Evolutionary conservation across 2,888 invertebrate genomes (phyloP).

Genomic region (Bedellia somnulentella): DNA sequence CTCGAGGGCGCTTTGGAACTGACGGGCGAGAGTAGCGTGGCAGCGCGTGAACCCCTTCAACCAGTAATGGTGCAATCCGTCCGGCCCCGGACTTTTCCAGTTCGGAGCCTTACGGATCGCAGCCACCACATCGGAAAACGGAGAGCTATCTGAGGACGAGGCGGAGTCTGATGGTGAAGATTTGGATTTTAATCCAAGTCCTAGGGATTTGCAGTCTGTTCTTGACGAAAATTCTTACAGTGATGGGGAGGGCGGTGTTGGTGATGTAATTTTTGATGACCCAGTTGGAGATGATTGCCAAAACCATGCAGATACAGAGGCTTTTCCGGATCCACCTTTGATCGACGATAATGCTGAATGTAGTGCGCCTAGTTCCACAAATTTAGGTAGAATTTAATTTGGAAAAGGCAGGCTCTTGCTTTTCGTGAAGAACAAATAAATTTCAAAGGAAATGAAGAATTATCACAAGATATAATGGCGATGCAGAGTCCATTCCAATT

Average conservation of each 20-base stretch:
- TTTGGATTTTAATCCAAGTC: not conserved
- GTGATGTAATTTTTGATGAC: no score
- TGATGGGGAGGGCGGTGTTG: no score
- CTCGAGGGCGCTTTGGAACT: no score
- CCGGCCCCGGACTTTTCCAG: no score
- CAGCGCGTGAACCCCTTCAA: no score
- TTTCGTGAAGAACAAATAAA: conserved; percentile 1
- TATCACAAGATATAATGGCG: not conserved
- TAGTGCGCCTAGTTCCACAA: not conserved
- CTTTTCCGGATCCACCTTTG: not conserved
- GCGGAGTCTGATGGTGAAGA: not conserved
- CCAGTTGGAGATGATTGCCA: no score
- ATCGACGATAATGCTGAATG: not conserved
- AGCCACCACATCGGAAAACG: no score
- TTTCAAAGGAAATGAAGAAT: no score
- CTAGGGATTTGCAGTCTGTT: not conserved
- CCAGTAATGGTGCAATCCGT: no score
- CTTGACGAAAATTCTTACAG: not conserved
- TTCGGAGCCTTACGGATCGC: no score
- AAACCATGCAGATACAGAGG: no score
- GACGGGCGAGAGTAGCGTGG: no score
- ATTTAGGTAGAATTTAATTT: not conserved
- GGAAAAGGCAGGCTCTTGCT: not conserved
- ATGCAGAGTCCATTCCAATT: not conserved
- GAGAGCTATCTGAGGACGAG: conserved; percentile 2